Conservation (phyloP, 2,797 vertebrate genomes). For the Florisuga fusca region DNA sequence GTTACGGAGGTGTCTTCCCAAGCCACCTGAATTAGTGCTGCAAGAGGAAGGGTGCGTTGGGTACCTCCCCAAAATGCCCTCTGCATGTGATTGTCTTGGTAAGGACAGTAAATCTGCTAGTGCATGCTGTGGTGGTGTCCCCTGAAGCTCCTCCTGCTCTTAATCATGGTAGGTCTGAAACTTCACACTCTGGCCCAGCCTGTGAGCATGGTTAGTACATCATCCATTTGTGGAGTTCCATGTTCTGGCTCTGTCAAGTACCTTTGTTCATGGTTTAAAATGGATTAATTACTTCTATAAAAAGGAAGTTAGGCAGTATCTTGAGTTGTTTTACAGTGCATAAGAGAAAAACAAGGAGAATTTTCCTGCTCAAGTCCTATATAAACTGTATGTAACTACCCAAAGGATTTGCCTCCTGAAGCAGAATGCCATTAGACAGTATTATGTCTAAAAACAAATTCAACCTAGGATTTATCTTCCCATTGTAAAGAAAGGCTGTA, state of each 20-base stretch:
- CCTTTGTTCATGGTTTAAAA: not conserved
- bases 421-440: not conserved
- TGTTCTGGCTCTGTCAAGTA: not conserved
- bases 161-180: not conserved
- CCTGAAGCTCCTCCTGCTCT: not conserved
- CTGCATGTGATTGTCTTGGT: not conserved
- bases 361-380: not conserved
- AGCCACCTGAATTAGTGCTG: not conserved
- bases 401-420: not conserved
- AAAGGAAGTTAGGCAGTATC: not conserved
- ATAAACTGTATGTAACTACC: not conserved
- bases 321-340: not conserved
- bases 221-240: not conserved
- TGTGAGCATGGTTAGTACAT: not conserved
- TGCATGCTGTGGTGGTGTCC: not conserved
- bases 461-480: not conserved
- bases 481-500: not conserved
- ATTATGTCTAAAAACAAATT: not conserved
- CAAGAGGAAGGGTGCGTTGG: not conserved
- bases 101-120: not conserved
- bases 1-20: not conserved
- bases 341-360: not conserved
- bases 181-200: not conserved
- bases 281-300: not conserved
- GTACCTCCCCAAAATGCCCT: not conserved